Base-by-base conservation (phyloP, 2,113 vertebrate species). In the Paradisaea rubra region DNA sequence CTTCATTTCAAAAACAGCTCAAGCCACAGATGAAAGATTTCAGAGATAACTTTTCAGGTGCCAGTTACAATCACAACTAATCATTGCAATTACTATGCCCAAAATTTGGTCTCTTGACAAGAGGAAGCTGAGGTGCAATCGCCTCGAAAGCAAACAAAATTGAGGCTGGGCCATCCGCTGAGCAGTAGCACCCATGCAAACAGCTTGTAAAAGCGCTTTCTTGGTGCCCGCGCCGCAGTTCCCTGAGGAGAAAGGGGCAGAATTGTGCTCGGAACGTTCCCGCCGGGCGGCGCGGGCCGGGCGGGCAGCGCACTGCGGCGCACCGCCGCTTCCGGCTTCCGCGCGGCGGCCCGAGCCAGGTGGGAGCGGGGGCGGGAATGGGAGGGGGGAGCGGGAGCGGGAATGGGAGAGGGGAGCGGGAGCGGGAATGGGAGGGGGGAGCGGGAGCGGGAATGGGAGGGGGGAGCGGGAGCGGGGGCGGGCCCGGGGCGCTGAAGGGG, bases 141-240 rank as follows among this genome's bases (percentile, higher is more conserved):
- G 0, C 37, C 13, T 7, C 0, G 2, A 30, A 50, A 76, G 31
- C 33, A 35, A 61, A 52, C 17, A 13, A 5, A 35, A 12, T 3
- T 14, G 39, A 17, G 57, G 44, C 11, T 1, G 21, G 39, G n/a
- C 42, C n/a, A 3, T 13, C 7, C 15, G 1, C 15, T 1, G 10
- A 35, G 33, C 42, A n/a, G 8, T 1, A 23, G 4, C 22, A n/a
- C 2, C 33, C 27, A 2, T 0, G 2, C 9, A 16, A 28, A 22
- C 1, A 4, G 3, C 6, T 20, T 6, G 20, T 1, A 8, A 23
- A 31, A 66, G 10, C 28, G 20, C 15, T 12, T 21, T 7, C 33
- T 3, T 0, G 3, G 1, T 0, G 14, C 12, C 35, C 47, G 2
- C 42, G 3, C 1, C 0, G 13, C 47, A 0, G 2, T 1, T 3